These are phyloP conservation scores for Julus scandinavius DNA, from an alignment of 2,888 invertebrate species.

Conservation along the genomic window DNA sequence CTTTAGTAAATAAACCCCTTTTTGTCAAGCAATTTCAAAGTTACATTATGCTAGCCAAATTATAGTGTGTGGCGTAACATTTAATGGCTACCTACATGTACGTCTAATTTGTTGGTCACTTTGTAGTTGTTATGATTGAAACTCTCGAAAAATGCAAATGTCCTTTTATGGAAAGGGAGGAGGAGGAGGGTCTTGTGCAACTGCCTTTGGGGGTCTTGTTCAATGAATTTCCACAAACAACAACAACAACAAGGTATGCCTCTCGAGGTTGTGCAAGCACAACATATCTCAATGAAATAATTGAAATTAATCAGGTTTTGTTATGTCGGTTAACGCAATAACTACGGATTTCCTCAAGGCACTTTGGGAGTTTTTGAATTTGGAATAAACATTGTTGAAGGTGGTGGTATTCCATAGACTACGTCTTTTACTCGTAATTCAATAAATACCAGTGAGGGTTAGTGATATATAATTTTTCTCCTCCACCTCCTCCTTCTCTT, in stretches of 20 bases:
- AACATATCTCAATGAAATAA: not conserved
- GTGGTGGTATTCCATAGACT: not conserved
- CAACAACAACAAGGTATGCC: not conserved
- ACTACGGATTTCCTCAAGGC: not conserved
- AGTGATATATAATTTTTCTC: not conserved
- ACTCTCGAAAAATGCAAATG: not conserved
- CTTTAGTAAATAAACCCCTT: too few species aligned
- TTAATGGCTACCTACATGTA: too few species aligned
- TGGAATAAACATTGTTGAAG: not conserved
- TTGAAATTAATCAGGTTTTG: constrained; percentile 2
- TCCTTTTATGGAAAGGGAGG: not conserved
- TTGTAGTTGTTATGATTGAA: not conserved
- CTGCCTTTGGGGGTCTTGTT: not conserved
- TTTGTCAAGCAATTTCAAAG: too few species aligned
- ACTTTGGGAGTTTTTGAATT: constrained; percentile 27
- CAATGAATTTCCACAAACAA: constrained; percentile 11
- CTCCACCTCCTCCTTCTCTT: too few species aligned
- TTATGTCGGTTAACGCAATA: constrained; percentile 19
- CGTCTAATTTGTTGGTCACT: too few species aligned
- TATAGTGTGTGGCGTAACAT: too few species aligned
- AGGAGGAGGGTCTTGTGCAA: constrained; percentile 15
- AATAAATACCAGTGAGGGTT: not conserved
- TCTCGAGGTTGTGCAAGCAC: not conserved
- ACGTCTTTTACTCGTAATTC: not conserved
- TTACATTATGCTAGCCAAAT: too few species aligned